Conservation (phyloP, 2,797 vertebrate species). For the Malacoraja senta region DNA sequence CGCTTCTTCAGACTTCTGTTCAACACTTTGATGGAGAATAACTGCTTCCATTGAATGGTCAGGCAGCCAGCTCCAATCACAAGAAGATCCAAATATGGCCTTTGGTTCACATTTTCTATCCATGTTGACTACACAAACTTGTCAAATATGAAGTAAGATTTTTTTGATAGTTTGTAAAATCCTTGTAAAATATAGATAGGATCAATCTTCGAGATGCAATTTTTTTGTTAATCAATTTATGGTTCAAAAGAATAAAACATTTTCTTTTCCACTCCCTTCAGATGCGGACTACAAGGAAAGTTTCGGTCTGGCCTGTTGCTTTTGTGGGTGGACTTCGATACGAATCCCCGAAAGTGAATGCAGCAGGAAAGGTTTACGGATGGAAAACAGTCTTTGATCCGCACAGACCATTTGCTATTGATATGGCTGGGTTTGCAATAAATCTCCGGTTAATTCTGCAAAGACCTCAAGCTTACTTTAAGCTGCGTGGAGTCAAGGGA, state of each 20-base stretch:
- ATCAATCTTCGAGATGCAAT: not conserved
- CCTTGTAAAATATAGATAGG: not conserved
- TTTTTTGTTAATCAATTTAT: not conserved
- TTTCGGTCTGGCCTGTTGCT: constrained; percentile 95
- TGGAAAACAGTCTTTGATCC: constrained; percentile 98
- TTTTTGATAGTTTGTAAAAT: not conserved
- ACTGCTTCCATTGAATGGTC: not conserved
- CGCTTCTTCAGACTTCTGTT: too few relatives aligned
- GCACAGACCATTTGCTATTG: constrained; percentile 94
- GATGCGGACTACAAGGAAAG: constrained; percentile 91
- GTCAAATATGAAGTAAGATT: not conserved
- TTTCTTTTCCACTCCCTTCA: constrained; percentile 45
- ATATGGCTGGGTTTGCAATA: constrained; percentile 96
- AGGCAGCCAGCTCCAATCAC: not conserved
- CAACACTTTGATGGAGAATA: not conserved
- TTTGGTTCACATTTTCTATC: not conserved
- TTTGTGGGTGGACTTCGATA: constrained; percentile 91
- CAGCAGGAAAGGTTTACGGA: constrained; percentile 90
- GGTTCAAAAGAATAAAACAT: not conserved
- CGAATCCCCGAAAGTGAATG: constrained; percentile 88
- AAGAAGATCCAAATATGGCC: not conserved
- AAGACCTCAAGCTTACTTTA: constrained; percentile 94
- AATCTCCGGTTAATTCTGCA: constrained; percentile 90
- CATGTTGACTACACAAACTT: not conserved
- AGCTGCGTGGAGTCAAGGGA: constrained; percentile 89